Percentiles rank a stretch among this genome's conserved stretches.
Conservation (phyloP, 1,140 invertebrate genomes). For the Cyphomyrmex costatus region DNA sequence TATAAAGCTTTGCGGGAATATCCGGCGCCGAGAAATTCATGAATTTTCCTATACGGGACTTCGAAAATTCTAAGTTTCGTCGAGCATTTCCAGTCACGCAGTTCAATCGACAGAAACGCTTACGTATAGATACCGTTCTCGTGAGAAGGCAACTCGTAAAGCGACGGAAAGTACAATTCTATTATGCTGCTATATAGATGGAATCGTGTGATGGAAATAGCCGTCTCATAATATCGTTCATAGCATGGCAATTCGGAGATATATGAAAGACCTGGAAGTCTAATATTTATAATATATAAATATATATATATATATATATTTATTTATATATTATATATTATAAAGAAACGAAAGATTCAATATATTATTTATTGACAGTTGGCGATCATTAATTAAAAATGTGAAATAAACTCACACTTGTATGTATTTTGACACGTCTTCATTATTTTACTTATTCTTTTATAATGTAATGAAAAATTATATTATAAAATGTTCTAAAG, state of each 20-base stretch:
- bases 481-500: too few species aligned
- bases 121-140: slow-evolving; percentile 38
- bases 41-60: slow-evolving; percentile 34
- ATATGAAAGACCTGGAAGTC: neutral
- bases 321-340: neutral
- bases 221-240: slow-evolving; percentile 20
- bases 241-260: neutral
- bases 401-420: too few species aligned
- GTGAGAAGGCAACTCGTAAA: slow-evolving; percentile 41
- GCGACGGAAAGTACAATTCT: slow-evolving; percentile 53
- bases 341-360: neutral
- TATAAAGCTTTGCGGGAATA: slow-evolving; percentile 39
- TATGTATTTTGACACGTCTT: too few species aligned
- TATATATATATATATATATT: too few species aligned
- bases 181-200: slow-evolving; percentile 23
- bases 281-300: neutral
- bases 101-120: slow-evolving; percentile 44
- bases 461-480: too few species aligned
- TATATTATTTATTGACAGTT: too few species aligned
- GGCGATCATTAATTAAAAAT: too few species aligned
- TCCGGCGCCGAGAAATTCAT: slow-evolving; percentile 35
- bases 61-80: slow-evolving; percentile 44
- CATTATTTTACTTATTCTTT: too few species aligned
- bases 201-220: slow-evolving; percentile 47
- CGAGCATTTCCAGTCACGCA: slow-evolving; percentile 51